A percentile compares a stretch with the other conserved stretches of the same genome.
Conservation (phyloP, 2,797 vertebrate species). For the Mormyrops boulengeri region DNA sequence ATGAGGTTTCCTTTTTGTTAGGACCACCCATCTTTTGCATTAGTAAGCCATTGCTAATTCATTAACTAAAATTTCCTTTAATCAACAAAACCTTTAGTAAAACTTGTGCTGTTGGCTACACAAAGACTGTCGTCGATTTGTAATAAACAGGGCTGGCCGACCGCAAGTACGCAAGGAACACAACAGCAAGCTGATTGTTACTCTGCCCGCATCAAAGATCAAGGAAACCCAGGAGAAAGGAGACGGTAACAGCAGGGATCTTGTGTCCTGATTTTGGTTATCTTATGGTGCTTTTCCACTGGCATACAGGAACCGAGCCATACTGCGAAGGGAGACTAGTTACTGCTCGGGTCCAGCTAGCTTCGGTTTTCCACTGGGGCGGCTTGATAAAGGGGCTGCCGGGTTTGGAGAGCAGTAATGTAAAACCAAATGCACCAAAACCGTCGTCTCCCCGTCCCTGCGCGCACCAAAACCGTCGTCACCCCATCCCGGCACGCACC, state of each 20-base stretch:
- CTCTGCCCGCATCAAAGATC: constrained; percentile 48
- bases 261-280: not conserved
- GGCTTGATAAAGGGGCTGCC: no score
- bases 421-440: not conserved
- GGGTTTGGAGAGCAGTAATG: no score
- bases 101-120: not conserved
- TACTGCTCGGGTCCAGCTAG: not conserved
- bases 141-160: constrained; percentile 56
- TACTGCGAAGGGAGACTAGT: not conserved
- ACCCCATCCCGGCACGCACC: not conserved
- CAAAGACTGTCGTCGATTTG: not conserved
- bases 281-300: not conserved
- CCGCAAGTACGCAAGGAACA: constrained; percentile 78
- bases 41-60: not conserved
- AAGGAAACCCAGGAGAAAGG: constrained; percentile 34
- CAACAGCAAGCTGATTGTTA: constrained; percentile 86
- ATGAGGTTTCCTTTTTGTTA: not conserved
- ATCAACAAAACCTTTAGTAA: not conserved
- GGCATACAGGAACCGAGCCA: not conserved
- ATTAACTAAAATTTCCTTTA: not conserved
- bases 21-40: not conserved
- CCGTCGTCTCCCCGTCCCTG: not conserved
- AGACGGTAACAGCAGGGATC: not conserved
- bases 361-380: not conserved
- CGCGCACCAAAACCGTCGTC: no score